Evolutionary conservation across 2,888 invertebrate species (phyloP).

Genomic region (Aphidius colemani): DNA sequence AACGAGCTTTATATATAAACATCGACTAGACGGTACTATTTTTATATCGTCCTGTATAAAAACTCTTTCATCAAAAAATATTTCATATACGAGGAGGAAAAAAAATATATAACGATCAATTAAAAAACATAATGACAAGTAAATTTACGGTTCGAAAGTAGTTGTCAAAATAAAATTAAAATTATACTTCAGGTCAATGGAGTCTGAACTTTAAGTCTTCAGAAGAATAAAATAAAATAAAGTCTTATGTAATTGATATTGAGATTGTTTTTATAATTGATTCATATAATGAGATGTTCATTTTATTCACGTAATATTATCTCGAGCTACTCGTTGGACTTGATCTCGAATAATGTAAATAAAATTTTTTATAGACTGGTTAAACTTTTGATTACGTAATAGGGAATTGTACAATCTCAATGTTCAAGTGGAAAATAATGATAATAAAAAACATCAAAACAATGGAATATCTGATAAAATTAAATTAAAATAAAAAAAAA

Average conservation of each 20-base stretch:
- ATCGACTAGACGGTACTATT: slow-evolving; percentile 22
- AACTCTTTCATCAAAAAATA: too few relatives aligned
- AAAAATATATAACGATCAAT: not conserved
- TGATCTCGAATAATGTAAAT: not conserved
- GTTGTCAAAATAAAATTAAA: too few relatives aligned
- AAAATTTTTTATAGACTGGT: too few relatives aligned
- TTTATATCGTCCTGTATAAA: not conserved
- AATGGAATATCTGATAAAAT: not conserved
- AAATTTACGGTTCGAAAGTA: not conserved
- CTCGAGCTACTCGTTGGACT: not conserved
- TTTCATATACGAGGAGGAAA: not conserved
- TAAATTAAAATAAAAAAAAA: not conserved
- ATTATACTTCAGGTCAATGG: too few relatives aligned
- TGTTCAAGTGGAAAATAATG: not conserved
- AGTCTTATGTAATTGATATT: too few relatives aligned
- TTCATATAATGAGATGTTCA: too few relatives aligned
- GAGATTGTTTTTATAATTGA: too few relatives aligned
- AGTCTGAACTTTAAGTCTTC: too few relatives aligned
- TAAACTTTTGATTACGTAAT: too few relatives aligned
- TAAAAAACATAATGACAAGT: not conserved
- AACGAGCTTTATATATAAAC: slow-evolving; percentile 18
- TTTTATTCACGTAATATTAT: not conserved
- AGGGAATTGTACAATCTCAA: not conserved
- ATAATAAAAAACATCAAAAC: not conserved
- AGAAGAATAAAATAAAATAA: too few relatives aligned